A percentile compares a stretch with the other conserved stretches of the same genome.
phyloP scores from a whole-genome alignment of 2,113 vertebrate genomes.

The Austrofundulus limnaeus region DNA sequence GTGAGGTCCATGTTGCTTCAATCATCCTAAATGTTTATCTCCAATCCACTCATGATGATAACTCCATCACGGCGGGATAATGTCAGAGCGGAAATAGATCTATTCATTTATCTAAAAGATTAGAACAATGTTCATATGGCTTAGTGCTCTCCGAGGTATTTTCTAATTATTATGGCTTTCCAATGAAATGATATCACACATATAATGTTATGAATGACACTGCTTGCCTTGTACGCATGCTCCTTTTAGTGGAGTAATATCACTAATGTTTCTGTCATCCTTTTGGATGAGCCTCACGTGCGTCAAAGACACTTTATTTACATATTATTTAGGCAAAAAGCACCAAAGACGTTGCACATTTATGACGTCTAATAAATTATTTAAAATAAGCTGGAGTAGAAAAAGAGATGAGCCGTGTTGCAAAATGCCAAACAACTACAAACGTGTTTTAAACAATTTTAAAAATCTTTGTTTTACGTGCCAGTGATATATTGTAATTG shows the following conservation, averaged over 20 bases:
- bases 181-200: conserved; percentile 67
- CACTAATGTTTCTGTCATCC: conserved; percentile 39
- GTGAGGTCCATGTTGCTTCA: conserved; percentile 60
- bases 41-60: conserved; percentile 72
- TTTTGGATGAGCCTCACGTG: conserved; percentile 30
- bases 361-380: background rate
- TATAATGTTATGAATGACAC: conserved; percentile 65
- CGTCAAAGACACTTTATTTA: conserved; percentile 5
- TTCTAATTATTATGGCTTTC: conserved; percentile 73
- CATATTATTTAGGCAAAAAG: background rate
- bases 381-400: too few relatives aligned
- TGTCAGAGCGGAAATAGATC: conserved; percentile 69
- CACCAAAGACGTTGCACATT: background rate
- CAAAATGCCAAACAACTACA: too few relatives aligned
- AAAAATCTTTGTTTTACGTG: too few relatives aligned
- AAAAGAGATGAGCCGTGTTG: too few relatives aligned
- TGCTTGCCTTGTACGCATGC: conserved; percentile 40
- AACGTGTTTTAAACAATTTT: too few relatives aligned
- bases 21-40: conserved; percentile 73
- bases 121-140: conserved; percentile 71
- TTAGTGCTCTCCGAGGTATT: conserved; percentile 54
- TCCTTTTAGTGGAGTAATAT: conserved; percentile 47
- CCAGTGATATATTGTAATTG: too few relatives aligned
- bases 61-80: conserved; percentile 59
- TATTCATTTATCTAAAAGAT: conserved; percentile 72